Evolutionary conservation across 2,113 vertebrate species (phyloP).

Genomic region (Datnioides undecimradiatus): DNA sequence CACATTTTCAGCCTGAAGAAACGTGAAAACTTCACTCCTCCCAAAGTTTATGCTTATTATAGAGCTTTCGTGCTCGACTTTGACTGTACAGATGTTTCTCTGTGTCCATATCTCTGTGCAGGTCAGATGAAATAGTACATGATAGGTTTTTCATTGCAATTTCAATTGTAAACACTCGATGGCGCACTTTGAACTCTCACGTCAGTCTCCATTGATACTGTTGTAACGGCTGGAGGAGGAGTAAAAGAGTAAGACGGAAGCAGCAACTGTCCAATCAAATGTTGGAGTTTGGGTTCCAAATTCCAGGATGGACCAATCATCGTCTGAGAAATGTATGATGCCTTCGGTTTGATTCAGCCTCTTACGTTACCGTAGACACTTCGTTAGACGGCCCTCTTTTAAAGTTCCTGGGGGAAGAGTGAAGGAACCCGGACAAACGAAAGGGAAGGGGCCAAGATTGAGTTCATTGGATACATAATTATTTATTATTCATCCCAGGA

Average conservation of each 20-base stretch:
- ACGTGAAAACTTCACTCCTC: not conserved
- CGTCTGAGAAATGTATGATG: conserved; percentile 16
- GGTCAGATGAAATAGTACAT: not conserved
- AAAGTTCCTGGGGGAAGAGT: conserved; percentile 81
- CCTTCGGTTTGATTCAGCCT: conserved; percentile 49
- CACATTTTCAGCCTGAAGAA: not conserved
- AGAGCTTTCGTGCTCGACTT: not conserved
- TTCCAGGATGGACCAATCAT: conserved; percentile 63
- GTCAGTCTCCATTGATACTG: conserved; percentile 47
- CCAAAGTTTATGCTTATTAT: not conserved
- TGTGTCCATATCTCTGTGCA: too few relatives aligned
- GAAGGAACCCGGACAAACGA: conserved; percentile 41
- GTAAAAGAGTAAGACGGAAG: conserved; percentile 29
- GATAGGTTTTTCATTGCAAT: not conserved
- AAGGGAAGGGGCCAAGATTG: conserved; percentile 48
- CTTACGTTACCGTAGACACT: conserved; percentile 48
- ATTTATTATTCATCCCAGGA: conserved; percentile 8
- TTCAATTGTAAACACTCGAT: conserved; percentile 14
- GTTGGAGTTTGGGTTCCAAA: not conserved
- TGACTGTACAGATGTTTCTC: not conserved
- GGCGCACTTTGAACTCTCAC: conserved; percentile 27
- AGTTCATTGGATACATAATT: conserved; percentile 34
- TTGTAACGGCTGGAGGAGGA: conserved; percentile 36
- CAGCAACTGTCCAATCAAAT: conserved; percentile 60
- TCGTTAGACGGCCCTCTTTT: conserved; percentile 71